These are phyloP conservation scores for Burhinus oedicnemus DNA, from an alignment of 2,113 vertebrate species.

Conservation along the genomic window DNA sequence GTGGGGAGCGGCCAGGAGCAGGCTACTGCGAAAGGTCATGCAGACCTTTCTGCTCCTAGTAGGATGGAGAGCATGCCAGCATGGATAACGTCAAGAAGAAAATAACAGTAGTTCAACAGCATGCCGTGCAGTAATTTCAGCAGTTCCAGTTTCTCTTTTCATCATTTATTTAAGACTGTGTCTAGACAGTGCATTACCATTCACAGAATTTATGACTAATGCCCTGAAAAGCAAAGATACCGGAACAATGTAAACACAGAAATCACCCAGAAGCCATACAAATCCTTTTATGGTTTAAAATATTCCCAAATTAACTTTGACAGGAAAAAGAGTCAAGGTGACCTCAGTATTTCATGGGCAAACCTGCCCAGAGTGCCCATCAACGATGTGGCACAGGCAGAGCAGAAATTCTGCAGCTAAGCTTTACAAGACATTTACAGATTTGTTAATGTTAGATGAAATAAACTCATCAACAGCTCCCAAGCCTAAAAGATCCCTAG, in stretches of 20 bases:
- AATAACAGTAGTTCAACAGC: neutral
- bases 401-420: neutral
- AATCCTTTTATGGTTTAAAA: slow-evolving; percentile 5
- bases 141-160: slow-evolving; percentile 51
- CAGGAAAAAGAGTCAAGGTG: slow-evolving; percentile 3
- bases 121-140: slow-evolving; percentile 11
- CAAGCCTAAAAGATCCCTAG: neutral
- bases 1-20: neutral
- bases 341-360: neutral
- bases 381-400: neutral
- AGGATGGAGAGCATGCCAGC: neutral
- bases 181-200: slow-evolving; percentile 68
- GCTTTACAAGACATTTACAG: neutral
- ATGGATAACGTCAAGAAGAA: neutral
- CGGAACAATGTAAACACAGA: slow-evolving; percentile 25
- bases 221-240: slow-evolving; percentile 43
- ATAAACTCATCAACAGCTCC: neutral
- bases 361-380: neutral
- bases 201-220: slow-evolving; percentile 61
- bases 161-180: slow-evolving; percentile 72
- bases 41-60: neutral
- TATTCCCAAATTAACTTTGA: neutral
- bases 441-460: neutral
- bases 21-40: neutral
- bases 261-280: slow-evolving; percentile 32